A percentile compares a stretch with the other conserved stretches of the same genome.
These are phyloP conservation scores for Notechis scutatus DNA, from an alignment of 2,113 vertebrate species.

Conservation along the genomic window DNA sequence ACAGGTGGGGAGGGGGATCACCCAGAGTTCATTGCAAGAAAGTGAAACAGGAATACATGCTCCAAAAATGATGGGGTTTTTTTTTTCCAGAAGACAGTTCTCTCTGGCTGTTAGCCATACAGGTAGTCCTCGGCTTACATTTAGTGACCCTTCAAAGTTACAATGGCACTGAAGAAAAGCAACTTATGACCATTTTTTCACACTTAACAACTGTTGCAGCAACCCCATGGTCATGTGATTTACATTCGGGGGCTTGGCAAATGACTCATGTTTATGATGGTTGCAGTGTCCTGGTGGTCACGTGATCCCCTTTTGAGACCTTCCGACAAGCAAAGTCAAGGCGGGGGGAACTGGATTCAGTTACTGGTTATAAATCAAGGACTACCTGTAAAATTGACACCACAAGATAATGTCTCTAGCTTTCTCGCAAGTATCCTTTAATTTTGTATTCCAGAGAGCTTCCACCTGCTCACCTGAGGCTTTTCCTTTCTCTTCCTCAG, in stretches of 20 bases:
- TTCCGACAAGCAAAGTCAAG: too few species aligned
- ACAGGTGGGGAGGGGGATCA: accelerated
- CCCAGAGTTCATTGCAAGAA: neutral
- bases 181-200: too few species aligned
- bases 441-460: neutral
- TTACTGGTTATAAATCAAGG: neutral
- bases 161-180: too few species aligned
- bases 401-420: neutral
- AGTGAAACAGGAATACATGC: neutral
- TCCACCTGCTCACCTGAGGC: neutral
- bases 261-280: too few species aligned
- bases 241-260: too few species aligned
- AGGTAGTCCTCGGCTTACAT: too few species aligned
- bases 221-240: too few species aligned
- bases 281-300: too few species aligned
- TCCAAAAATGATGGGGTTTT: neutral
- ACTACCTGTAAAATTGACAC: neutral
- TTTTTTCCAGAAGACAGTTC: neutral
- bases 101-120: neutral
- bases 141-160: too few species aligned
- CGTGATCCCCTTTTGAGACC: too few species aligned
- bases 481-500: conserved; percentile 54
- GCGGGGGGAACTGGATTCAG: too few species aligned
- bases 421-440: neutral
- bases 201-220: too few species aligned